Base-by-base conservation (phyloP, 2,888 invertebrate species). In the Bombylius discolor region DNA sequence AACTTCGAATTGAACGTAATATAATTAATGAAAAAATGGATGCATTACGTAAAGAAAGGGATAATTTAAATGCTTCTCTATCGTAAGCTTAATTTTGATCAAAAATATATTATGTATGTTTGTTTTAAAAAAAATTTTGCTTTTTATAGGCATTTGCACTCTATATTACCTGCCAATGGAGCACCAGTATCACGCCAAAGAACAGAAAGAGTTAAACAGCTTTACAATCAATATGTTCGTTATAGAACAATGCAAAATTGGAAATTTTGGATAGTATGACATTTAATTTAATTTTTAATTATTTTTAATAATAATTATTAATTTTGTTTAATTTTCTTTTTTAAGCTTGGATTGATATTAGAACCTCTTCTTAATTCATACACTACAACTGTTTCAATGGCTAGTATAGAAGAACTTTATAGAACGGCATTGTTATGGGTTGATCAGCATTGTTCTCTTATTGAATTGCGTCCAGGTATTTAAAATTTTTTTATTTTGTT, bases 241-340 rank as follows among this genome's bases (percentile, higher is more conserved):
- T 82, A 79, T 64, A 79, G 93, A 58, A 95, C 95, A 23, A 79
- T 86, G 70, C 86, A 87, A 68, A 93, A 94, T 76, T 97, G 96
- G 96, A 96, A 94, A 77, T 97, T 95, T 77, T 97, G 95, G 94
- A 92, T 97, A 78, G 95, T 95, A 92, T 68, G 70, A 65, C 59
- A 46, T 57, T 56, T 34, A 11, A 55, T 51, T 13, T n/a, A 11
- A 46, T 46, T 46, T 46, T 46, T 14, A 12, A 11, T 14, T 46
- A 46, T 13, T 46, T 46, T 46, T 4, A 8, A 9, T 36, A 36
- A 3, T 8, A 9, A 36, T 36, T 23, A 23, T 2, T 23, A 1
- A 23, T 23, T 23, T 23, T 23, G 23, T 23, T 23, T 23, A 23
- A 36, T 42, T 8, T 42, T 11, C 39, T 39, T 11, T 4, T 52